These are phyloP conservation scores for Atopsyche davidsoni DNA, from an alignment of 1,140 invertebrate species.

Conservation along the genomic window DNA sequence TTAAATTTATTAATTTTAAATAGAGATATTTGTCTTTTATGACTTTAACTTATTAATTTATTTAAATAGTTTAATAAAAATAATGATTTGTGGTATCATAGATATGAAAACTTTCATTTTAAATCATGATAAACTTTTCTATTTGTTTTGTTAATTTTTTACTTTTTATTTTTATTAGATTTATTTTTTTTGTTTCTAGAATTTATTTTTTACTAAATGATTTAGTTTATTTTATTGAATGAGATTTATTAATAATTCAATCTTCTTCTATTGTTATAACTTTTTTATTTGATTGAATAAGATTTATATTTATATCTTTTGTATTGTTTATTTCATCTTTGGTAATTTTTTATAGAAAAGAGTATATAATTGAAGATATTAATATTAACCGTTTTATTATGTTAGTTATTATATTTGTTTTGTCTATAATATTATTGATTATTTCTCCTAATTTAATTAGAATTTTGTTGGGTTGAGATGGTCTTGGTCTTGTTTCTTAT, in stretches of 20 bases:
- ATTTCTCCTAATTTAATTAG: constrained; percentile 58
- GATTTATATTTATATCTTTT: constrained; percentile 51
- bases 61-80: constrained; percentile 51
- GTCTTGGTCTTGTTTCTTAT: constrained; percentile 61
- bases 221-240: too few relatives aligned
- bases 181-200: too few relatives aligned
- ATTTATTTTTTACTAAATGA: too few relatives aligned
- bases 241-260: too few relatives aligned
- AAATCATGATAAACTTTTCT: background rate
- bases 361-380: constrained; percentile 51
- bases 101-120: constrained; percentile 19
- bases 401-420: constrained; percentile 57
- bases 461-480: too few relatives aligned
- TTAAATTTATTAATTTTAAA: background rate
- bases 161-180: too few relatives aligned
- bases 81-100: constrained; percentile 49
- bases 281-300: constrained; percentile 57
- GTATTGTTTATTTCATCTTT: constrained; percentile 57
- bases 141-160: too few relatives aligned
- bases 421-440: constrained; percentile 62
- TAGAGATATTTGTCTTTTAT: constrained; percentile 39
- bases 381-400: constrained; percentile 51
- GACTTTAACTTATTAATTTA: constrained; percentile 40
- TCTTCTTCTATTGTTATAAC: too few relatives aligned
- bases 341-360: constrained; percentile 53